These are phyloP conservation scores for Hippolais icterina DNA, from an alignment of 2,113 vertebrate species.

Conservation along the genomic window DNA sequence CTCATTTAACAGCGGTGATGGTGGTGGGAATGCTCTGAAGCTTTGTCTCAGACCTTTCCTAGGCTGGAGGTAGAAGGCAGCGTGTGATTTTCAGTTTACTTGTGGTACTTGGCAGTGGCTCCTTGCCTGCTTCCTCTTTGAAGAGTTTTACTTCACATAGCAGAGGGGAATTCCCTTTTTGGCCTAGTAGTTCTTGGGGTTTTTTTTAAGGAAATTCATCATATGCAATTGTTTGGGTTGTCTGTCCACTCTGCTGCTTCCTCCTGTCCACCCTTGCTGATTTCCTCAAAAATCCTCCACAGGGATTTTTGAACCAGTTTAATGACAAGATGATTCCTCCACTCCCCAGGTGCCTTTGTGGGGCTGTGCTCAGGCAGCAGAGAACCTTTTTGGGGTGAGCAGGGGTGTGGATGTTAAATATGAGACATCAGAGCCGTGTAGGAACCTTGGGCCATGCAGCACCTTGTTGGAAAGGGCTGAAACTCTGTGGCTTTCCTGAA, in stretches of 20 bases:
- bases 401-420: rapidly evolving
- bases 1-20: not conserved
- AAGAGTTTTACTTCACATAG: not conserved
- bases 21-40: not conserved
- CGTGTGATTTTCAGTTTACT: not conserved
- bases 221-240: not conserved
- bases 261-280: not conserved
- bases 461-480: not conserved
- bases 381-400: not conserved
- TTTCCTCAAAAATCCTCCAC: not conserved
- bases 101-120: not conserved
- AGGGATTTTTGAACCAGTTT: not conserved
- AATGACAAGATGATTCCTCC: not conserved
- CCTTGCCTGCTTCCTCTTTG: not conserved
- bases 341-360: rapidly evolving
- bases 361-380: not conserved
- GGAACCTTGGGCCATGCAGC: not conserved
- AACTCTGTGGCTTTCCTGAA: not conserved
- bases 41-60: not conserved
- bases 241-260: not conserved
- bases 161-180: not conserved
- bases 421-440: rapidly evolving
- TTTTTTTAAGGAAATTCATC: not conserved
- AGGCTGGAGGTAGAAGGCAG: not conserved
- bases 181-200: not conserved